phyloP scores from a whole-genome alignment of 2,797 vertebrate species.

The Hydrocynus forskahlii region DNA sequence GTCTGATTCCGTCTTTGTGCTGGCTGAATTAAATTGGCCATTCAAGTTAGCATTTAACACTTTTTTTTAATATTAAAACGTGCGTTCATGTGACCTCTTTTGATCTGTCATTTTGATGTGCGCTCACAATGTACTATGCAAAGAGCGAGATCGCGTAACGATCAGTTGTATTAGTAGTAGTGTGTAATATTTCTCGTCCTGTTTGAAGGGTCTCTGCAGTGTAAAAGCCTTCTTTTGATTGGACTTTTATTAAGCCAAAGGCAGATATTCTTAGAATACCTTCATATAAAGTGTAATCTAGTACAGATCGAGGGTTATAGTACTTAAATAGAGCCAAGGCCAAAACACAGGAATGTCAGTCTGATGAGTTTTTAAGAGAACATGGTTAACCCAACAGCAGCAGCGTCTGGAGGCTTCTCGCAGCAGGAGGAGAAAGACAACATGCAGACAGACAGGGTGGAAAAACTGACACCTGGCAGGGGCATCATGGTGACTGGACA shows the following conservation, averaged over 20 bases:
- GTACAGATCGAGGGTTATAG: slow-evolving; percentile 21
- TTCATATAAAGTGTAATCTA: neutral
- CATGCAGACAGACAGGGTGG: slow-evolving; percentile 56
- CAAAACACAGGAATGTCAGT: slow-evolving; percentile 36
- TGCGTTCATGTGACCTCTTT: neutral
- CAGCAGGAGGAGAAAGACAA: slow-evolving; percentile 26
- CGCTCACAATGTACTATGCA: neutral
- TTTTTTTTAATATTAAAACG: neutral
- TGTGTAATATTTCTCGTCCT: neutral
- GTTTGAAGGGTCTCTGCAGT: neutral
- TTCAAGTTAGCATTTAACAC: neutral
- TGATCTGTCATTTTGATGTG: neutral
- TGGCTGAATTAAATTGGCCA: neutral
- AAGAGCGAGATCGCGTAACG: neutral
- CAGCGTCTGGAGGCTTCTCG: slow-evolving; percentile 30
- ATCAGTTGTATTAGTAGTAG: neutral
- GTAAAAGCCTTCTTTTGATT: neutral
- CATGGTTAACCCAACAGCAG: slow-evolving; percentile 44
- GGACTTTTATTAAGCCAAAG: neutral
- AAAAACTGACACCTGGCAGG: slow-evolving; percentile 57
- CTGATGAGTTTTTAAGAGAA: slow-evolving; percentile 43
- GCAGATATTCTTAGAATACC: neutral
- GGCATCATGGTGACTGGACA: slow-evolving; percentile 50
- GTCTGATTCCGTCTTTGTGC: neutral
- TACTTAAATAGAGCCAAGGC: slow-evolving; percentile 5